Percentiles rank a stretch among this genome's conserved stretches.
Evolutionary conservation across 2,113 vertebrate genomes (phyloP).

Genomic region (Centrocercus urophasianus): DNA sequence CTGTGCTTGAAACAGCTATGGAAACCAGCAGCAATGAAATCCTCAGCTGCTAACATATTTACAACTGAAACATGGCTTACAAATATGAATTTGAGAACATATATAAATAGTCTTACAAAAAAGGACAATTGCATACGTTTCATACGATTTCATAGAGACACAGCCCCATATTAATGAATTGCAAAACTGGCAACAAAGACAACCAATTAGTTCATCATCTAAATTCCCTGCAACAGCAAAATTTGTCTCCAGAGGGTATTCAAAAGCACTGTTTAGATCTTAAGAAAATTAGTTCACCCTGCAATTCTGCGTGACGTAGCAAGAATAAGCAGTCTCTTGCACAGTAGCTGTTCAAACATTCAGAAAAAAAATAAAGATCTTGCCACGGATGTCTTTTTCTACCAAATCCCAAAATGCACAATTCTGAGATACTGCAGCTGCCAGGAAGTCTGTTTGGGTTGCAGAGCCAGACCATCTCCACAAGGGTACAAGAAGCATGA

Average conservation of each 20-base stretch:
- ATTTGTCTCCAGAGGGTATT: constrained; percentile 43
- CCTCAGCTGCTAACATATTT: constrained; percentile 31
- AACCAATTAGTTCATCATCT: constrained; percentile 55
- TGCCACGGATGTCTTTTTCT: not conserved
- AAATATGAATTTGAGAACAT: constrained; percentile 35
- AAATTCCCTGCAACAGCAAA: constrained; percentile 17
- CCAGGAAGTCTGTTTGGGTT: constrained; percentile 37
- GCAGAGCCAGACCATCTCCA: constrained; percentile 15
- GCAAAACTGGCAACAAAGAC: not conserved
- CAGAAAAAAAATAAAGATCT: not conserved
- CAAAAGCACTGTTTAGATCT: constrained; percentile 33
- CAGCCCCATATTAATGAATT: constrained; percentile 28
- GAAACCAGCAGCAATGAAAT: constrained; percentile 16
- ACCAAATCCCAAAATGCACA: constrained; percentile 9
- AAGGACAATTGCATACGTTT: constrained; percentile 46
- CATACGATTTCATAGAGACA: constrained; percentile 62
- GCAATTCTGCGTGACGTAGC: not conserved
- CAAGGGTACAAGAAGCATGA: constrained; percentile 12
- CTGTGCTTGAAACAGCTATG: not conserved
- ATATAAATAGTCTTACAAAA: not conserved
- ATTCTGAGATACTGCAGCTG: not conserved
- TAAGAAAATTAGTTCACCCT: constrained; percentile 59
- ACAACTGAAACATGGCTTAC: not conserved
- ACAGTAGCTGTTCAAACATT: not conserved
- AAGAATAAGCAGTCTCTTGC: not conserved